Evolutionary conservation across 2,797 vertebrate species (phyloP).

Genomic region (Garrulus glandarius): DNA sequence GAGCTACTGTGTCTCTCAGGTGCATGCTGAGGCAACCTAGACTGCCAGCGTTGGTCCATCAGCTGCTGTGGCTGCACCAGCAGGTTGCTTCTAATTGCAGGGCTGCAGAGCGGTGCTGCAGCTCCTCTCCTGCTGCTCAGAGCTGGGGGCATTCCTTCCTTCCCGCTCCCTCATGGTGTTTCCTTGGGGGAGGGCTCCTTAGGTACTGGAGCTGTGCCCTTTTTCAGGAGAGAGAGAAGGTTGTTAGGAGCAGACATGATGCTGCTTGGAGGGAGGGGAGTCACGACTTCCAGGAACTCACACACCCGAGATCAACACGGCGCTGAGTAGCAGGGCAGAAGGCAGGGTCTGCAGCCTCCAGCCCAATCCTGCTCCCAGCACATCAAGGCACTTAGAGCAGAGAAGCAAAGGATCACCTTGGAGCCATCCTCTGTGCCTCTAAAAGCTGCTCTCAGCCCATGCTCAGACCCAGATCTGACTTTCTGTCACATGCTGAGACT

Average conservation of each 20-base stretch:
- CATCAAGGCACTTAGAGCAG: background rate
- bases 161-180: accelerated
- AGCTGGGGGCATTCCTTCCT: background rate
- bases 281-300: background rate
- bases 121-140: background rate
- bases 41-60: accelerated
- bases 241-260: background rate
- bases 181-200: background rate
- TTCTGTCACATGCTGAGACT: background rate
- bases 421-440: background rate
- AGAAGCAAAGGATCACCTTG: background rate
- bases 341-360: background rate
- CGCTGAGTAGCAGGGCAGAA: background rate
- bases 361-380: background rate
- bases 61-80: background rate
- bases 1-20: background rate
- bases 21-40: background rate
- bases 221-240: background rate
- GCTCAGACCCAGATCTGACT: background rate
- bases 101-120: background rate
- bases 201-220: background rate
- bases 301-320: accelerated
- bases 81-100: background rate
- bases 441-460: background rate
- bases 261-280: background rate